Evolutionary conservation across 1,140 invertebrate species (phyloP), one percentile per base, ranked within the genome.

Genomic region (Euwallacea similis): DNA sequence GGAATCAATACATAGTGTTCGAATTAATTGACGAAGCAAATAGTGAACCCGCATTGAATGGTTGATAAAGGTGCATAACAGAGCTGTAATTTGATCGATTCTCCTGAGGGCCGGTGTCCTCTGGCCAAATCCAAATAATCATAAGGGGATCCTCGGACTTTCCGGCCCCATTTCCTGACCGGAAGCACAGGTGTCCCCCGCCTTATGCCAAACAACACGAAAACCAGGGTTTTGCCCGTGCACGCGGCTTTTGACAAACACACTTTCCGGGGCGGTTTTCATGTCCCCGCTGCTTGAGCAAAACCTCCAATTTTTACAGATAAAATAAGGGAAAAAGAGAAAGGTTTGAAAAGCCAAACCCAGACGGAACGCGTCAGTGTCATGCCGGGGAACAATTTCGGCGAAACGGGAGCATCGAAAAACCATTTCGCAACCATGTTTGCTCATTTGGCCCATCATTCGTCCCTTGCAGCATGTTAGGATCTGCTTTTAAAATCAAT

Each of bases 91-190:
- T 13, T 50, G 10, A 50, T 50, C 6, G 10, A 10, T 10, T 50
- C 47, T 50, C 47, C 13, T 50, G 10, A 50, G 10, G 10, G 13
- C 10, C 13, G 13, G 10, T 50, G 13, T 50, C 1, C 2, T 50
- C 47, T 13, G 47, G 47, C 10, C 47, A 6, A 50, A 50, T 11
- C 10, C 47, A 50, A 50, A 11, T 50, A 50, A 50, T 50, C 10
- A 50, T 50, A 59, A 6, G 21, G 9, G 10, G 56, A 21, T n/a
- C 13, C 55, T 55, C 64, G 60, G 69, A 74, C 66, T 76, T 75
- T 75, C 71, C 71, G 73, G 74, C 74, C 72, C 59, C 66, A 74
- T 71, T 76, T 76, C 75, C 73, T 72, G 71, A 64, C 75, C 75
- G 75, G 75, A 76, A 74, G 73, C 63, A 66, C 73, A 74, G 75